Base-by-base conservation (phyloP, 1,140 invertebrate genomes). In the Musca vetustissima region DNA sequence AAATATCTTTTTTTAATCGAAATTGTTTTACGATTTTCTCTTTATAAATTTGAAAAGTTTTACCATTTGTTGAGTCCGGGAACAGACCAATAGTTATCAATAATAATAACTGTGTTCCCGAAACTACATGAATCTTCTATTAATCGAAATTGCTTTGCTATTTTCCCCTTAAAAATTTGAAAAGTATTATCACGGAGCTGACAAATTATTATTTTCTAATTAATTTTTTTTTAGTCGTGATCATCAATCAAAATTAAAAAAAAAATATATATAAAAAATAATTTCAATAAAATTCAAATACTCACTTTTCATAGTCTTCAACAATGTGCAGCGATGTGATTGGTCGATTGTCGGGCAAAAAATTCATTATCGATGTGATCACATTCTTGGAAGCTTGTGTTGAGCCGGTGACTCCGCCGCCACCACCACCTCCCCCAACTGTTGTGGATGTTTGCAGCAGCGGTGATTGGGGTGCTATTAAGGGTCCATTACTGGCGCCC, bases 271-370 rank as follows among this genome's bases (percentile, higher is more conserved):
- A 57, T 57, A 19, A 4, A 64, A 64, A 13, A n/a, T 17, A 19
- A 36, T 57, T n/a, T n/a, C n/a, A n/a, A n/a, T 14, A 22, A 32
- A 32, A 21, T 22, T 32, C 24, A n/a, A n/a, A n/a, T n/a, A 74
- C 73, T 73, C 70, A 82, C 80, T 89, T 90, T 22, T 87, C 85
- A 66, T 86, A 81, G 72, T 91, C 89, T 83, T 93, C 90, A 43
- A 94, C 89, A 49, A 94, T 88, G 80, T 89, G 89, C 68, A 95
- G 87, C 6, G 90, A 88, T 61, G 91, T 92, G 59, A 95, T 90
- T 48, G 93, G 93, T 75, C 91, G 86, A 84, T 93, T 91, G 79
- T 93, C 91, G 1, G 91, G 91, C 72, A 93, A 71, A 64, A 82
- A 78, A 70, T 73, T 79, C 76, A 81, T 81, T 15, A 82, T 82